Conservation (phyloP, 2,888 invertebrate species). For the Dermolepida albohirtum region DNA sequence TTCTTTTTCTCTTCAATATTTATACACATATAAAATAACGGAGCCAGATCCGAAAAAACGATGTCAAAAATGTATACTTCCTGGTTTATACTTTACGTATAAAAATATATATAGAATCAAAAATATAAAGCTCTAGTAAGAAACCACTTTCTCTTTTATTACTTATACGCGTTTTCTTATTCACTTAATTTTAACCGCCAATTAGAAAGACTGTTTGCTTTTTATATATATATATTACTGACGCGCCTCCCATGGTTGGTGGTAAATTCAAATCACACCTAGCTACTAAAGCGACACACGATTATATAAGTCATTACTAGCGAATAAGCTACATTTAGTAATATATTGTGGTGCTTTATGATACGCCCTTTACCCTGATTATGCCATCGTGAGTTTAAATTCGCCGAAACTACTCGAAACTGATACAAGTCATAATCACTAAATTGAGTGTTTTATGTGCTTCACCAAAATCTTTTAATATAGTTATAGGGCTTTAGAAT, state of each 20-base stretch:
- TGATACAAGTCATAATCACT: not conserved
- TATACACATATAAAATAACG: slow-evolving; percentile 37
- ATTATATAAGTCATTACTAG: slow-evolving; percentile 59
- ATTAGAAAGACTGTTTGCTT: slow-evolving; percentile 29
- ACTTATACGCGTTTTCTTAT: slow-evolving; percentile 30
- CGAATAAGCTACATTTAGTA: slow-evolving; percentile 59
- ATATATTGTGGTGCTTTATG: slow-evolving; percentile 61
- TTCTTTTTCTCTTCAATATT: slow-evolving; percentile 22
- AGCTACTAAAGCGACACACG: slow-evolving; percentile 61
- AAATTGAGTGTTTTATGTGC: not conserved
- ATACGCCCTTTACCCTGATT: slow-evolving; percentile 66
- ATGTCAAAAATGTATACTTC: slow-evolving; percentile 37
- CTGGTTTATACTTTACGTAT: slow-evolving; percentile 37
- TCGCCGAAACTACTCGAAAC: slow-evolving; percentile 6
- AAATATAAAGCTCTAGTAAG: slow-evolving; percentile 43
- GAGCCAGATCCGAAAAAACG: slow-evolving; percentile 32
- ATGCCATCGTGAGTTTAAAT: slow-evolving; percentile 55
- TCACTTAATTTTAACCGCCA: slow-evolving; percentile 32
- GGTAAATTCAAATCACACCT: slow-evolving; percentile 56
- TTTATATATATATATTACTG: slow-evolving; percentile 34
- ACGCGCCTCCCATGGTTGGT: slow-evolving; percentile 58
- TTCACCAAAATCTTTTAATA: not conserved
- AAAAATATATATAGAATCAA: slow-evolving; percentile 43
- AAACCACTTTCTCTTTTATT: slow-evolving; percentile 30
- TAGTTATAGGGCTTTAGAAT: no score